Base-by-base conservation (phyloP, 1,140 invertebrate species). In the Trachelipus rathkii region DNA sequence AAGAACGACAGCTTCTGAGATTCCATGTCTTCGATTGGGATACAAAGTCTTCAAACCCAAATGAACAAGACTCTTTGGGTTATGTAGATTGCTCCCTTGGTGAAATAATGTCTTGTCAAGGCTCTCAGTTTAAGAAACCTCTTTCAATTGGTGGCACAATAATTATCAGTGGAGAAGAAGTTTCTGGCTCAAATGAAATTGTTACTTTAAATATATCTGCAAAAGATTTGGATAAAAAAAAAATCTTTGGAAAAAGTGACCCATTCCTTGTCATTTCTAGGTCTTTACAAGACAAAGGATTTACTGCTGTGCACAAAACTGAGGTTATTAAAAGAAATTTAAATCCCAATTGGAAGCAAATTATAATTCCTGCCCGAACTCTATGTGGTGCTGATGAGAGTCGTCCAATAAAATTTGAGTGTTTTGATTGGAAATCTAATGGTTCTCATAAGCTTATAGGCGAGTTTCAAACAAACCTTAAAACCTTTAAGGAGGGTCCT, bases 301-400 rank as follows among this genome's bases (percentile, higher is more conserved):
- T 83, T 79, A 85, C 86, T 23, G 83, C 87, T 15, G 87, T 88
- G 44, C 86, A 88, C 79, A 84, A 87, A 82, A 88, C 87, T 21
- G 88, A 89, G 82, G 85, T 87, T 0, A 87, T 89, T 15, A 88
- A 87, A 78, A 86, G 86, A 23, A 89, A 85, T 8, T 82, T 89
- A 66, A 87, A 89, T 83, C 89, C 89, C 6, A 84, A 85, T 50
- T 89, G 88, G 88, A 82, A 82, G 77, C 84, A 85, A n/a, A 88
- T 89, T 78, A 82, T 84, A 44, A 80, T 89, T 8, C 82, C 85
- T 67, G 83, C 87, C 0, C 82, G 85, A 23, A 82, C 84, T 9
- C 78, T 90, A 21, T 89, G 87, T 82, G 86, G 87, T 79, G 87
- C 87, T 21, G 88, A 89, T 79, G 84, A 86, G 77, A 85, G 88